Percentiles rank a stretch among this genome's conserved stretches.
These are phyloP conservation scores for Sarcoramphus papa DNA, from an alignment of 2,797 vertebrate genomes.

Conservation along the genomic window DNA sequence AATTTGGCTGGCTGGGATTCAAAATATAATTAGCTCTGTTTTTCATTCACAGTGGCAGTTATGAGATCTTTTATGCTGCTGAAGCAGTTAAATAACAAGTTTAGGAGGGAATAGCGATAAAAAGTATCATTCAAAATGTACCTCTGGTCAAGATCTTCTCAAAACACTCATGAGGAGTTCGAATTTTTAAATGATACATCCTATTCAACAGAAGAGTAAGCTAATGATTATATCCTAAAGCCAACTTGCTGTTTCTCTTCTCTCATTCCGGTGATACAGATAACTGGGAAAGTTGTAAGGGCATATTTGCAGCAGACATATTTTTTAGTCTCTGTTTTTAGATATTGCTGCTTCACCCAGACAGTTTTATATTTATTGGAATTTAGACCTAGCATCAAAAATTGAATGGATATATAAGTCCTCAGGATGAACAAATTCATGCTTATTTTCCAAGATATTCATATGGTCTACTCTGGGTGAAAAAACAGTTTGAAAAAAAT, in stretches of 20 bases:
- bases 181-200: neutral
- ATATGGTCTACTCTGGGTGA: neutral
- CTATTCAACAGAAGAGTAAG: neutral
- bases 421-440: neutral
- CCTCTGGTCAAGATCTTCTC: neutral
- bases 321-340: neutral
- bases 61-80: neutral
- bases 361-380: neutral
- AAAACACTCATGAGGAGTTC: neutral
- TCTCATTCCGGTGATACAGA: neutral
- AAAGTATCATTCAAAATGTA: neutral
- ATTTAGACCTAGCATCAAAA: neutral
- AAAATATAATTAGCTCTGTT: neutral
- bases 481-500: neutral
- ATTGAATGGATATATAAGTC: neutral
- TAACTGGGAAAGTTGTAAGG: neutral
- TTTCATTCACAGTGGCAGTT: neutral
- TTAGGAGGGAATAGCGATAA: neutral
- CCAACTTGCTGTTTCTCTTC: neutral
- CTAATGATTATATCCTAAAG: neutral
- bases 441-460: neutral
- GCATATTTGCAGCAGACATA: neutral
- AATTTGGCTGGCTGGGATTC: neutral
- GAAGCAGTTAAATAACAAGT: neutral
- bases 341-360: neutral